These are phyloP conservation scores for Vidua macroura DNA, from an alignment of 2,113 vertebrate genomes.

Conservation along the genomic window DNA sequence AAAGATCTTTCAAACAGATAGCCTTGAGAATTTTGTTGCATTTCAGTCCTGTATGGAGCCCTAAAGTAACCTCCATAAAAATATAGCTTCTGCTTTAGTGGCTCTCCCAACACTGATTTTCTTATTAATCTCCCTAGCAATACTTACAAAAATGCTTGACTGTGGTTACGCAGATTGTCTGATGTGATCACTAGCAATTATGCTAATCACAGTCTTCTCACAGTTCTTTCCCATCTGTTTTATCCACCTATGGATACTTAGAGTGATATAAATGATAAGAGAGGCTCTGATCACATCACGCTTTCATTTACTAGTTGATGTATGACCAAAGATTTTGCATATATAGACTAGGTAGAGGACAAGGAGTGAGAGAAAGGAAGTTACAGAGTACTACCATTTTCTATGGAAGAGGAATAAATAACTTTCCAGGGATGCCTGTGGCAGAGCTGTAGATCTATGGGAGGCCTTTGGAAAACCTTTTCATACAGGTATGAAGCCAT, in stretches of 20 bases:
- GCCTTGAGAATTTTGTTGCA: not conserved
- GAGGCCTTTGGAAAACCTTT: not conserved
- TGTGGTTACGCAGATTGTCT: conserved; percentile 66
- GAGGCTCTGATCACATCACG: not conserved
- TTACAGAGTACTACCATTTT: not conserved
- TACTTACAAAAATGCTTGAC: conserved; percentile 60
- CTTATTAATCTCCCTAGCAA: conserved; percentile 60
- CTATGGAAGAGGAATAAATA: not conserved
- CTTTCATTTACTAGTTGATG: not conserved
- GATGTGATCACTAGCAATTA: conserved; percentile 69
- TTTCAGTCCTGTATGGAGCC: not conserved
- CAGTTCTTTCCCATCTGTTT: conserved; percentile 65
- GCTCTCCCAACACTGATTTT: conserved; percentile 24
- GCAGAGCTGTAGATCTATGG: not conserved
- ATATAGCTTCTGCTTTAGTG: conserved; percentile 32
- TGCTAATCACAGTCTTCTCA: conserved; percentile 66
- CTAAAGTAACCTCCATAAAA: conserved; percentile 9
- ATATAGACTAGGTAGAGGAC: not conserved
- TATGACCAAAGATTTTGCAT: not conserved
- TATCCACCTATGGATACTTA: conserved; percentile 65
- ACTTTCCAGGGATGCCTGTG: not conserved
- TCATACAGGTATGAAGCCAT: not conserved
- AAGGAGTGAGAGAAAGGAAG: not conserved
- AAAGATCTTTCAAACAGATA: not conserved
- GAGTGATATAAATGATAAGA: conserved; percentile 32